Evolutionary conservation across 2,113 vertebrate genomes (phyloP).

Genomic region (Ammospiza nelsoni): DNA sequence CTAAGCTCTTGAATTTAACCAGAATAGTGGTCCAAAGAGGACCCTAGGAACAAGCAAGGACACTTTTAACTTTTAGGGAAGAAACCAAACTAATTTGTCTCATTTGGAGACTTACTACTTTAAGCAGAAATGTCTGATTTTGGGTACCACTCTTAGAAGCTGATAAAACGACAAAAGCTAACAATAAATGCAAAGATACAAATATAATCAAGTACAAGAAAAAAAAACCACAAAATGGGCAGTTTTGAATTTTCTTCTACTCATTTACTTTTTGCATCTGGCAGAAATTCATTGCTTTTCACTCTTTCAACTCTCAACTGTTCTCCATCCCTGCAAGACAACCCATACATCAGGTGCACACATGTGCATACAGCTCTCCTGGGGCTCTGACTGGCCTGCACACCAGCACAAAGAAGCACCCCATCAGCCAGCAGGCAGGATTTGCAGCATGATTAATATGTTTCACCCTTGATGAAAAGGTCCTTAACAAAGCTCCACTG

Average conservation of each 20-base stretch:
- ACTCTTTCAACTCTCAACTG: neutral
- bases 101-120: neutral
- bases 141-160: neutral
- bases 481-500: neutral
- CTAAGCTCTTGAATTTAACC: neutral
- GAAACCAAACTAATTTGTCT: neutral
- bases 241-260: neutral
- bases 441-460: neutral
- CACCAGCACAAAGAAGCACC: neutral
- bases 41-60: neutral
- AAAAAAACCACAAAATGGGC: neutral
- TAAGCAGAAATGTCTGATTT: neutral
- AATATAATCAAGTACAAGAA: neutral
- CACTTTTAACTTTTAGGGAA: neutral
- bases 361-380: neutral
- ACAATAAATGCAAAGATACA: neutral
- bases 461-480: neutral
- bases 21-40: neutral
- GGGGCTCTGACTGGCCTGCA: neutral
- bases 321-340: neutral
- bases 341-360: neutral
- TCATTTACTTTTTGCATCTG: neutral
- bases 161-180: neutral
- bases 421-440: neutral
- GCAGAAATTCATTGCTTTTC: neutral